phyloP scores from a whole-genome alignment of 2,888 invertebrate genomes.

The Drosophila recens region DNA sequence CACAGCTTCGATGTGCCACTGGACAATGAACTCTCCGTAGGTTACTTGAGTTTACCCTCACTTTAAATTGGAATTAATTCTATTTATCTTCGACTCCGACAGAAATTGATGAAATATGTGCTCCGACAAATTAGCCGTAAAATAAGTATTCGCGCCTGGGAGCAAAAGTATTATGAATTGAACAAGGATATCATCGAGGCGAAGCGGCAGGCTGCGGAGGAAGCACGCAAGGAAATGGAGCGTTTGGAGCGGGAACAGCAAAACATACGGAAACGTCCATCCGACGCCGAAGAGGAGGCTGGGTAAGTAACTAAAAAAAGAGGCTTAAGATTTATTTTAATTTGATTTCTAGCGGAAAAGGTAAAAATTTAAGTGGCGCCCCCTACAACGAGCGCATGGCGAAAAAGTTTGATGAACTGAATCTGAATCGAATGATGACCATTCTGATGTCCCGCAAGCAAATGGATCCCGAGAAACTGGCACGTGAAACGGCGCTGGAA shows the following conservation, averaged over 20 bases:
- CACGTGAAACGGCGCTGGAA: slow-evolving; percentile 88
- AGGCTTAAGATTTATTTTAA: neutral
- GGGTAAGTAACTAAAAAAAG: slow-evolving; percentile 31
- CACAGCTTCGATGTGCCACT: slow-evolving; percentile 86
- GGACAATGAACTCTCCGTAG: slow-evolving; percentile 84
- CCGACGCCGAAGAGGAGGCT: slow-evolving; percentile 53
- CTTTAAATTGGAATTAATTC: neutral
- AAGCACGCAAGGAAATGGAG: slow-evolving; percentile 86
- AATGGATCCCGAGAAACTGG: slow-evolving; percentile 85
- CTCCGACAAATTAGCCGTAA: slow-evolving; percentile 86
- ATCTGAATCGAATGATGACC: slow-evolving; percentile 87
- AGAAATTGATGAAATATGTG: slow-evolving; percentile 85
- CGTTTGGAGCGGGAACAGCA: slow-evolving; percentile 78
- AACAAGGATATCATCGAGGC: slow-evolving; percentile 85
- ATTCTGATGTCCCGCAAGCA: slow-evolving; percentile 84
- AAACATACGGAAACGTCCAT: slow-evolving; percentile 66
- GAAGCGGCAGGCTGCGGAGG: slow-evolving; percentile 83
- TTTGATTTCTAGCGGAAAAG: neutral
- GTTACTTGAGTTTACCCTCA: neutral
- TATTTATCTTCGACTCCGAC: slow-evolving; percentile 20
- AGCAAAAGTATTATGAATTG: slow-evolving; percentile 86
- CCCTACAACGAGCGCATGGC: slow-evolving; percentile 80
- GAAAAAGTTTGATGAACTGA: slow-evolving; percentile 87
- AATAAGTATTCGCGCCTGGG: slow-evolving; percentile 86
- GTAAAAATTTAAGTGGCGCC: neutral